Evolutionary conservation across 2,888 invertebrate species (phyloP).

Genomic region (Mythimna lalbum): DNA sequence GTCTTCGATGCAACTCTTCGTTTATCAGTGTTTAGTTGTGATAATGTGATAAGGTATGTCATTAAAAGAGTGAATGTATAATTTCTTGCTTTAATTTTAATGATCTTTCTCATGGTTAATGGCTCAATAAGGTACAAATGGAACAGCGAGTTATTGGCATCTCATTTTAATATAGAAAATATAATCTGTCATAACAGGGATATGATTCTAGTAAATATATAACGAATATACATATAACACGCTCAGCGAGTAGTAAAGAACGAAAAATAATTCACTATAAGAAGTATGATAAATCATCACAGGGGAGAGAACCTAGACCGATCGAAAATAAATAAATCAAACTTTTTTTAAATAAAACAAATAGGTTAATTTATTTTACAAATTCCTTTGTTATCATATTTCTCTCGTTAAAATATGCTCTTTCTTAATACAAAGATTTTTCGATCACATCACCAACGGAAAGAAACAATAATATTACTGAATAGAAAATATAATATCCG

Average conservation of each 20-base stretch:
- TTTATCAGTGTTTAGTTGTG: constrained; percentile 50
- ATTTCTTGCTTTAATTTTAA: constrained; percentile 82
- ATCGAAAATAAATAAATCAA: constrained; percentile 75
- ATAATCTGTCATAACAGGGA: constrained; percentile 86
- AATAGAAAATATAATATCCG: constrained; percentile 80
- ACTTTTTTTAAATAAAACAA: constrained; percentile 88
- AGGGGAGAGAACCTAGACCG: constrained; percentile 71
- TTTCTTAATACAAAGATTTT: constrained; percentile 90
- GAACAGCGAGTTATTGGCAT: constrained; percentile 85
- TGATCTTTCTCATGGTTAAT: constrained; percentile 81
- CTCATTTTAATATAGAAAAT: constrained; percentile 88
- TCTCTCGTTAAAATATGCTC: constrained; percentile 90
- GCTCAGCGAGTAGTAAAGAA: constrained; percentile 72
- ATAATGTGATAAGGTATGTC: constrained; percentile 69
- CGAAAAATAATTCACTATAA: constrained; percentile 68
- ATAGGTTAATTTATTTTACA: constrained; percentile 90
- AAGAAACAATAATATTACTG: constrained; percentile 77
- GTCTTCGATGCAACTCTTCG: constrained; percentile 12
- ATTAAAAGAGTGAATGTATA: constrained; percentile 82
- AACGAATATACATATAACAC: constrained; percentile 82
- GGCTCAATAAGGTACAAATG: constrained; percentile 87
- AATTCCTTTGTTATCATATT: constrained; percentile 91
- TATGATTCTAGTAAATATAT: constrained; percentile 82
- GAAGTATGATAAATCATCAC: constrained; percentile 80
- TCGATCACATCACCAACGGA: constrained; percentile 88